phyloP scores from a whole-genome alignment of 2,888 invertebrate genomes.

The Halocaridina rubra region DNA sequence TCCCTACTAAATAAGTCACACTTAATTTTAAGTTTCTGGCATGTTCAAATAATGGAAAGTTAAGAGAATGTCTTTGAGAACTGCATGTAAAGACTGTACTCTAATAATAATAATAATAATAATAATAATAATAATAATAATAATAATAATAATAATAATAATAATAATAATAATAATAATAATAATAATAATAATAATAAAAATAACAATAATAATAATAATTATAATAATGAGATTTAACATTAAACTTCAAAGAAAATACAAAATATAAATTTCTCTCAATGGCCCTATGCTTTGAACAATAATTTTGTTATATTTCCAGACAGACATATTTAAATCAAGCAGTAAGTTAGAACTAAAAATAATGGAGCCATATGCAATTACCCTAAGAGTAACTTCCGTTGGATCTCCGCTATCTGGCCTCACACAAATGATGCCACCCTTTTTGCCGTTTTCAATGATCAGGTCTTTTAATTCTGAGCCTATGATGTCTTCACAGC shows the following conservation, averaged over 20 bases:
- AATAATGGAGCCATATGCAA: neutral
- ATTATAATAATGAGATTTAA: neutral
- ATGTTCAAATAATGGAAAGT: no score
- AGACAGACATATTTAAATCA: neutral
- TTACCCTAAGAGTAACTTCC: slow-evolving; percentile 69
- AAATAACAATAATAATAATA: neutral
- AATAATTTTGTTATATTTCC: neutral
- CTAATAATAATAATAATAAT: no score
- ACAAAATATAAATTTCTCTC: neutral
- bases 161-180: neutral
- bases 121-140: no score
- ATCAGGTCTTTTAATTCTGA: slow-evolving; percentile 67
- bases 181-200: neutral
- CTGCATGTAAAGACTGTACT: no score
- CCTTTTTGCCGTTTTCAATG: slow-evolving; percentile 45
- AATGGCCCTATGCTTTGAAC: neutral
- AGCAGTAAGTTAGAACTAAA: neutral
- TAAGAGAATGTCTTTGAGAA: no score
- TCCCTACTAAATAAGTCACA: no score
- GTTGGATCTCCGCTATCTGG: slow-evolving; percentile 71
- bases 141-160: neutral
- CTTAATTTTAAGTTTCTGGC: no score
- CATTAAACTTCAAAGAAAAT: neutral
- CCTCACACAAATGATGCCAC: slow-evolving; percentile 69
- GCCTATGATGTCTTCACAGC: slow-evolving; percentile 66